These are phyloP conservation scores for Phoenicopterus ruber DNA, from an alignment of 2,113 vertebrate genomes.

Conservation along the genomic window DNA sequence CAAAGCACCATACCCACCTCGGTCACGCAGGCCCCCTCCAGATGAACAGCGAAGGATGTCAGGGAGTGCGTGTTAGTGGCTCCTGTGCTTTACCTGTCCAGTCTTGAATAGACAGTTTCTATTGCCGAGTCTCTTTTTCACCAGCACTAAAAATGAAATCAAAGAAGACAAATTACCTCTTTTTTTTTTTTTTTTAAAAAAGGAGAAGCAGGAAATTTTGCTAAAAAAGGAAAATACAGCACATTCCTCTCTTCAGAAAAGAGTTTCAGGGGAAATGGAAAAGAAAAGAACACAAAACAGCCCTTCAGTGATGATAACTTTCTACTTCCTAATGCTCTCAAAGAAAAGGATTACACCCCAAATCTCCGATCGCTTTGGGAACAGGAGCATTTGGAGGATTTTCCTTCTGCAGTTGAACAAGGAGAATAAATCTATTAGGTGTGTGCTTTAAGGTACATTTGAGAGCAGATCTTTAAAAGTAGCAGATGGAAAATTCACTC, in stretches of 20 bases:
- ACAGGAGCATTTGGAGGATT: background rate
- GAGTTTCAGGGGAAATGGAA: background rate
- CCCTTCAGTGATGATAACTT: background rate
- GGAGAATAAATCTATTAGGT: background rate
- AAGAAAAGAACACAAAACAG: background rate
- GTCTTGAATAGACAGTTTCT: background rate
- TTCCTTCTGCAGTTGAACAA: background rate
- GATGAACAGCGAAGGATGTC: rapidly evolving
- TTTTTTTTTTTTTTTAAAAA: background rate
- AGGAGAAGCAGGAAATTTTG: background rate
- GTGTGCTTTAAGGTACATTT: background rate
- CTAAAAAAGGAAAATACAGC: background rate
- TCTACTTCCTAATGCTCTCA: background rate
- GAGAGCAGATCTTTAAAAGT: background rate
- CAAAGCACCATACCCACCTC: background rate
- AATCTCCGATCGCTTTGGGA: background rate
- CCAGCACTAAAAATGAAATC: background rate
- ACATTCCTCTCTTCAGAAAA: background rate
- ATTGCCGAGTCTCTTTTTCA: background rate
- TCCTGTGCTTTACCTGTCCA: background rate
- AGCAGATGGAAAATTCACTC: slow-evolving; percentile 4
- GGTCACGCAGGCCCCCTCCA: background rate
- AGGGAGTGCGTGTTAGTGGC: background rate
- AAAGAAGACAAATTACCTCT: background rate
- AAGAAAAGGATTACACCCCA: slow-evolving; percentile 6